Base-by-base conservation (phyloP, 2,113 vertebrate species). In the Anarhynchus alexandrinus region DNA sequence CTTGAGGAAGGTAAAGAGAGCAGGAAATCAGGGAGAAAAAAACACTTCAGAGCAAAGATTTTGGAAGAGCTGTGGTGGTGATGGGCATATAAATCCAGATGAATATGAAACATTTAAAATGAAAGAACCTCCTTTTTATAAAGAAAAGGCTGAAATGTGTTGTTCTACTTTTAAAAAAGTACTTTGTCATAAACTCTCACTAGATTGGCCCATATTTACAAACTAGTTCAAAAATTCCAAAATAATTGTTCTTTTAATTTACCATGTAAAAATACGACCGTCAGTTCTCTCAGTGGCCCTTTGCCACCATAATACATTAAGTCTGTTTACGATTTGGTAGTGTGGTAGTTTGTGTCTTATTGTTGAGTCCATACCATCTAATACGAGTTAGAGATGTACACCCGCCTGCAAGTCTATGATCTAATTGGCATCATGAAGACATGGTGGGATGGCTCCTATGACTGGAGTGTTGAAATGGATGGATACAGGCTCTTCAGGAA, bases 301-400 rank as follows among this genome's bases (percentile, higher is more conserved):
- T 65, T 81, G 55, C 25, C 17, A 42, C 6, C 5, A n/a, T 29
- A 78, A 40, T 59, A 42, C 3, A 16, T 54, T 36, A 47, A 51
- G 18, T 25, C 15, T 77, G 10, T 36, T 55, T 71, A 47, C 38
- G 19, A 34, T 62, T 34, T 87, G 6, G 6, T 61, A 51, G 27
- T 30, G n/a, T 61, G 27, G 11, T 36, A 55, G 6, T 49, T 32
- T 49, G 32, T 1, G 0, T 72, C 54, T 78, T 67, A 11, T 17
- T 2, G 1, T 54, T 43, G 4, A 2, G 1, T n/a, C 16, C 66
- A n/a, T 57, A 17, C 7, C 4, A 26, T 61, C 43, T 42, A 42
- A 30, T 65, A 51, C 18, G 45, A 45, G 45, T 45, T 45, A 45
- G 45, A 45, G 18, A 45, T 45, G 17, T 45, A 6, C 45, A 7